Conservation (phyloP, 30 jellyfish, hydroid and myxozoan species). For the Pelagia noctiluca region DNA sequence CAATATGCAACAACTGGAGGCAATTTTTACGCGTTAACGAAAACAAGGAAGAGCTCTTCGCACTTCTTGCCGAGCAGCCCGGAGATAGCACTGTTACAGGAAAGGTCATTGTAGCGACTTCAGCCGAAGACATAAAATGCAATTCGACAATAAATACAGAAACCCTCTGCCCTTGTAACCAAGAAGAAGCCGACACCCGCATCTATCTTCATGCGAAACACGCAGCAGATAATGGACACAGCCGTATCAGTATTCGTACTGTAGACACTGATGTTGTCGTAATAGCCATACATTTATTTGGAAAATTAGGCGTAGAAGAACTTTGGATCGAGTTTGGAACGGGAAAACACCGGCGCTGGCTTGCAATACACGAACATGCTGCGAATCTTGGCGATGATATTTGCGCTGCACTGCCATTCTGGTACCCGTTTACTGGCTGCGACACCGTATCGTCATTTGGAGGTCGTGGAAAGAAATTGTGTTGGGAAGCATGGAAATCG, state of each 20-base stretch:
- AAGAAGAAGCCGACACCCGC: conserved; percentile 52
- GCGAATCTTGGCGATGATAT: conserved; percentile 20
- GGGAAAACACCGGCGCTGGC: conserved; percentile 11
- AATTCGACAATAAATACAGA: not conserved
- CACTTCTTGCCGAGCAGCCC: conserved; percentile 25
- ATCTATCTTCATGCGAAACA: too few species aligned
- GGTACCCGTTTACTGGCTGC: too few species aligned
- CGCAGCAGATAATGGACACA: too few species aligned
- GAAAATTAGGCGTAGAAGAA: too few species aligned
- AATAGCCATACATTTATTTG: not conserved
- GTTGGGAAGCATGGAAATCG: too few species aligned
- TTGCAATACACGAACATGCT: conserved; percentile 28
- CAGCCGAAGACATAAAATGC: conserved; percentile 10
- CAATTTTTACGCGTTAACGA: conserved; percentile 6
- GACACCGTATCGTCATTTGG: too few species aligned
- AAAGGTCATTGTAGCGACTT: conserved; percentile 31
- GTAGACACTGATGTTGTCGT: too few species aligned
- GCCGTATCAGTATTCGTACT: too few species aligned
- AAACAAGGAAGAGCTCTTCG: conserved; percentile 44
- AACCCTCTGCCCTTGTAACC: conserved; percentile 20
- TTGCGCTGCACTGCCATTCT: conserved; percentile 1
- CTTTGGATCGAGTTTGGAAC: conserved; percentile 15
- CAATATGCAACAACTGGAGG: conserved; percentile 23
- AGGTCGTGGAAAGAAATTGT: too few species aligned
- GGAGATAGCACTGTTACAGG: not conserved